Evolutionary conservation across 2,888 invertebrate genomes (phyloP).

Genomic region (Drosophila prolongata): DNA sequence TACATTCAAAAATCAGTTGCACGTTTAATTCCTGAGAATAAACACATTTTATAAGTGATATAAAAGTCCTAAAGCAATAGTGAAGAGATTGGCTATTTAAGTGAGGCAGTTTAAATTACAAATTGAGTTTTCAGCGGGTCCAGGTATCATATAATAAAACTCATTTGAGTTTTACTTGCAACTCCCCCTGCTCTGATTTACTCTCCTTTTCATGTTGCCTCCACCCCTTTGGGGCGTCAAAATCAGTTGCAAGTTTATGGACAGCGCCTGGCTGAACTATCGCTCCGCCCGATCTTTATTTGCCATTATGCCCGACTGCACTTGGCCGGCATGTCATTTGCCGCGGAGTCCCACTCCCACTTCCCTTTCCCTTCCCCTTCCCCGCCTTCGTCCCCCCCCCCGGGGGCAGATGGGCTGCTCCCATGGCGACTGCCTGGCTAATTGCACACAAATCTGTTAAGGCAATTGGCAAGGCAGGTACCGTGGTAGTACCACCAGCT

Average conservation of each 20-base stretch:
- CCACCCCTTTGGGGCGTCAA: conserved; percentile 60
- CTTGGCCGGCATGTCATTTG: conserved; percentile 48
- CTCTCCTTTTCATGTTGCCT: conserved; percentile 10
- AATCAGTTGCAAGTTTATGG: conserved; percentile 70
- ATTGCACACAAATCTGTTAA: conserved; percentile 79
- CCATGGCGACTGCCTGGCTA: conserved; percentile 62
- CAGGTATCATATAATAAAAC: background rate
- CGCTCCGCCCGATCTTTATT: conserved; percentile 58
- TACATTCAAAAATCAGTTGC: no score
- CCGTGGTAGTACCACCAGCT: conserved; percentile 10
- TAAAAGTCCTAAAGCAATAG: background rate
- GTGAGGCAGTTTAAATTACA: background rate
- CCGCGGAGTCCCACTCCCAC: background rate
- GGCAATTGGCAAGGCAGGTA: conserved; percentile 52
- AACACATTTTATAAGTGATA: background rate
- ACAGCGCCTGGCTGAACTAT: conserved; percentile 46
- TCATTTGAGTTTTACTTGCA: background rate
- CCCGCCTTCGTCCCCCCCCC: background rate
- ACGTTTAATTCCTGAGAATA: background rate
- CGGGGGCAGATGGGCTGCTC: conserved; percentile 46
- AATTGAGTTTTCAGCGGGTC: background rate
- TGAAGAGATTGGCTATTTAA: background rate
- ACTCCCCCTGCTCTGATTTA: background rate
- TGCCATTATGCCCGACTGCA: conserved; percentile 63
- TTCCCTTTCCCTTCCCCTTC: background rate